Evolutionary conservation across 2,888 invertebrate genomes (phyloP).

Genomic region (Octodonta nipae): DNA sequence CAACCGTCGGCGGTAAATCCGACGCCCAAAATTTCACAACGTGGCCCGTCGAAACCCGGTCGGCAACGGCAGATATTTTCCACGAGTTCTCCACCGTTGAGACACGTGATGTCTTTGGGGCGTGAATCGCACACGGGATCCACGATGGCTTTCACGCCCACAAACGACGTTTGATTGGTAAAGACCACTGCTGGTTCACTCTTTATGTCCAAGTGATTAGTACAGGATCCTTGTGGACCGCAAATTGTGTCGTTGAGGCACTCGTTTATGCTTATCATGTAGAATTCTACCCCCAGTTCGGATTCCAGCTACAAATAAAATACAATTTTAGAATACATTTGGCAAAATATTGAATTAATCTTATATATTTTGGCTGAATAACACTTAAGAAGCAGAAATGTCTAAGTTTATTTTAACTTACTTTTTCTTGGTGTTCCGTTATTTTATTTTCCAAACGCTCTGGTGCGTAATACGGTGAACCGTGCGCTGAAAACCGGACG

Average conservation of each 20-base stretch:
- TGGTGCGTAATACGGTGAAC: constrained; percentile 82
- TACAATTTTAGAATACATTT: no score
- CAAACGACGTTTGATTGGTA: constrained; percentile 86
- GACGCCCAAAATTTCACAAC: constrained; percentile 78
- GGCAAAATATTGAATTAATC: no score
- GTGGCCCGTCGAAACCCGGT: constrained; percentile 63
- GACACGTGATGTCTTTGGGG: constrained; percentile 19
- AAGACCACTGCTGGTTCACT: constrained; percentile 72
- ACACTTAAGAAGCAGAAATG: no score
- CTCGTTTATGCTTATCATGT: constrained; percentile 85
- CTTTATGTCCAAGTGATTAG: constrained; percentile 53
- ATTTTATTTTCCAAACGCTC: constrained; percentile 78
- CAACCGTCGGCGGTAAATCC: constrained; percentile 84
- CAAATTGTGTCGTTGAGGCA: constrained; percentile 62
- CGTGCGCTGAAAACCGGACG: constrained; percentile 83
- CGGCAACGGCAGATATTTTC: constrained; percentile 65
- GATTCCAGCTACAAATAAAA: constrained; percentile 44
- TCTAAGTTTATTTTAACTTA: constrained; percentile 24
- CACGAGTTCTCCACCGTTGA: constrained; percentile 41
- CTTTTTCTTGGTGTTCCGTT: constrained; percentile 55
- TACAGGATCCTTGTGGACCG: constrained; percentile 64
- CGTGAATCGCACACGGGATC: constrained; percentile 60
- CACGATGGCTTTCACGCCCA: constrained; percentile 77
- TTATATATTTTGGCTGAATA: no score
- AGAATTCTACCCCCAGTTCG: constrained; percentile 57